Evolutionary conservation across 2,888 invertebrate species (phyloP).

Genomic region (Blastobasis adustella): DNA sequence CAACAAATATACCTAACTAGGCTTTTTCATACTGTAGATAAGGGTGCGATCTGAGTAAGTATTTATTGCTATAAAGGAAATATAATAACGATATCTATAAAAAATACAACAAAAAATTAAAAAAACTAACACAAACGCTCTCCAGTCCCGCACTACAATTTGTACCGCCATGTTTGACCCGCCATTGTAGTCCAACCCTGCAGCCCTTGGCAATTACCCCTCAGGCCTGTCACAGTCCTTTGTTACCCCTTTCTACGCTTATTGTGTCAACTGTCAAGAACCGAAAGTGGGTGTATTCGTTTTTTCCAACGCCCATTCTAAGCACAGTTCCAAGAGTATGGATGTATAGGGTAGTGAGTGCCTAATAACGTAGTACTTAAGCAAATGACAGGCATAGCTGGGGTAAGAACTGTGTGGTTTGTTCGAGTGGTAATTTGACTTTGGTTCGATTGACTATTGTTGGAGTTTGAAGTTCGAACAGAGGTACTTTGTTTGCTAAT

Average conservation of each 20-base stretch:
- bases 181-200: conserved; percentile 27
- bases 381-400: conserved; percentile 49
- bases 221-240: conserved; percentile 59
- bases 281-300: conserved; percentile 66
- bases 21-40: no score
- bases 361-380: conserved; percentile 49
- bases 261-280: conserved; percentile 72
- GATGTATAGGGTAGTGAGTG: conserved; percentile 53
- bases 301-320: conserved; percentile 37
- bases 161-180: conserved; percentile 36
- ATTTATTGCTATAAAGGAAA: no score
- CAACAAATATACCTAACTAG: no score
- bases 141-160: no score
- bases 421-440: conserved; percentile 28
- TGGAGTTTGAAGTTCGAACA: no score
- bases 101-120: no score
- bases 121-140: no score
- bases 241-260: conserved; percentile 60
- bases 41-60: no score
- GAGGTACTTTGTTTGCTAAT: no score
- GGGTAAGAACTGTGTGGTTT: conserved; percentile 7
- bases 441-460: conserved; percentile 6
- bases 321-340: conserved; percentile 27
- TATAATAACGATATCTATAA: no score
- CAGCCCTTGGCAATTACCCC: conserved; percentile 67